A percentile compares a stretch with the other conserved stretches of the same genome.
These are phyloP conservation scores for Chiloscyllium punctatum DNA, from an alignment of 2,797 vertebrate species.

Conservation along the genomic window DNA sequence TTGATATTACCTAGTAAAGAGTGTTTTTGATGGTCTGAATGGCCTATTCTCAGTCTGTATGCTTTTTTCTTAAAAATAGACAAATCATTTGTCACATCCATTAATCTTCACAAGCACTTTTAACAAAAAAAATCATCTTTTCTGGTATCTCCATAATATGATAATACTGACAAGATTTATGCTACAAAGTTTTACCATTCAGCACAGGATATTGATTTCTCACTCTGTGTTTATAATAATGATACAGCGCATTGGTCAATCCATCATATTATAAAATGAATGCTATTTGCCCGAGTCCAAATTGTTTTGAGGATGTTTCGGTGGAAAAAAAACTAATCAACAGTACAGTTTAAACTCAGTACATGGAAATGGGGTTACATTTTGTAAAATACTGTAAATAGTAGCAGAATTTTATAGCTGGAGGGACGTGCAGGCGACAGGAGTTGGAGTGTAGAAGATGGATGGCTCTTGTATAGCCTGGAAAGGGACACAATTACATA, in stretches of 20 bases:
- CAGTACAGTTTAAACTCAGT: background rate
- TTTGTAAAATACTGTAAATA: background rate
- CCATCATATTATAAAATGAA: background rate
- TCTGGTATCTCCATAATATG: background rate
- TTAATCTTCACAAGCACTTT: background rate
- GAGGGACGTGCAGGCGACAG: background rate
- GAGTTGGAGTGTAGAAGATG: background rate
- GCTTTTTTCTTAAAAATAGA: background rate
- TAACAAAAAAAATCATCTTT: background rate
- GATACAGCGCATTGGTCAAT: background rate
- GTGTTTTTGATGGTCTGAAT: background rate
- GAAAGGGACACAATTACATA: too few species aligned
- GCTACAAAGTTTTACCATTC: background rate
- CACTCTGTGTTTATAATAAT: background rate
- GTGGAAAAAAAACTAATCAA: background rate
- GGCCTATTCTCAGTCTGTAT: background rate
- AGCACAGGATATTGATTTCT: background rate
- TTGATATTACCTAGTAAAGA: background rate
- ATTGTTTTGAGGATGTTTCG: background rate
- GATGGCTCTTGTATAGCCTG: too few species aligned
- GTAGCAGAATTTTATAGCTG: background rate
- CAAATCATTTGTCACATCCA: background rate
- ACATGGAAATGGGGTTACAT: background rate
- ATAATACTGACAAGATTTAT: constrained; percentile 9
- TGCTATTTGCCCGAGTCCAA: background rate